Conservation (phyloP, 2,113 vertebrate genomes). For the Spermophilus dauricus region DNA sequence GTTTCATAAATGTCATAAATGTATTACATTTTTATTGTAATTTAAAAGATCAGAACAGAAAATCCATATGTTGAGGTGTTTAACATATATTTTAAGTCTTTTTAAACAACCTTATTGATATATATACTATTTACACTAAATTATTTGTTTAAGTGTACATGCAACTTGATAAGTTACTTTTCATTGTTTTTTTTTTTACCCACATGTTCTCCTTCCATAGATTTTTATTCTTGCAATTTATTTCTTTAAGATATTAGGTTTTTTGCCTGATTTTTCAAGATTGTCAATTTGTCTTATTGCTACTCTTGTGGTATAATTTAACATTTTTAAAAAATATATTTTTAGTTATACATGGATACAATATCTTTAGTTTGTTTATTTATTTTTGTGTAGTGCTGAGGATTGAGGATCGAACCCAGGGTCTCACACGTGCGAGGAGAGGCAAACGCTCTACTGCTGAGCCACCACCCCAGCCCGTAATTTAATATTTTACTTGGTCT, state of each 20-base stretch:
- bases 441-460: too few relatives aligned
- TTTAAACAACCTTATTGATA: not conserved
- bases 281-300: not conserved
- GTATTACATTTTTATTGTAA: not conserved
- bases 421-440: too few relatives aligned
- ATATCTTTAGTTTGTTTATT: too few relatives aligned
- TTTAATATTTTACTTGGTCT: not conserved
- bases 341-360: too few relatives aligned
- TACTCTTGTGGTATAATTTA: not conserved
- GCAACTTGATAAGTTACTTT: not conserved
- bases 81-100: not conserved
- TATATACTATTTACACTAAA: not conserved
- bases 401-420: too few relatives aligned
- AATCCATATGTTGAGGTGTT: not conserved
- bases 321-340: too few relatives aligned
- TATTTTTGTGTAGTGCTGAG: too few relatives aligned
- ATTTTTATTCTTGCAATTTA: not conserved
- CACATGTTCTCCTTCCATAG: not conserved
- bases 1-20: not conserved
- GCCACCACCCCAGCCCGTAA: not conserved
- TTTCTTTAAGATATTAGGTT: conserved; percentile 15
- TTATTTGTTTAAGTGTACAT: not conserved
- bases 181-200: not conserved
- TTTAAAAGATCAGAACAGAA: not conserved
- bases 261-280: not conserved